phyloP scores from a whole-genome alignment of 1,140 invertebrate species.

The Oscheius sp. region DNA sequence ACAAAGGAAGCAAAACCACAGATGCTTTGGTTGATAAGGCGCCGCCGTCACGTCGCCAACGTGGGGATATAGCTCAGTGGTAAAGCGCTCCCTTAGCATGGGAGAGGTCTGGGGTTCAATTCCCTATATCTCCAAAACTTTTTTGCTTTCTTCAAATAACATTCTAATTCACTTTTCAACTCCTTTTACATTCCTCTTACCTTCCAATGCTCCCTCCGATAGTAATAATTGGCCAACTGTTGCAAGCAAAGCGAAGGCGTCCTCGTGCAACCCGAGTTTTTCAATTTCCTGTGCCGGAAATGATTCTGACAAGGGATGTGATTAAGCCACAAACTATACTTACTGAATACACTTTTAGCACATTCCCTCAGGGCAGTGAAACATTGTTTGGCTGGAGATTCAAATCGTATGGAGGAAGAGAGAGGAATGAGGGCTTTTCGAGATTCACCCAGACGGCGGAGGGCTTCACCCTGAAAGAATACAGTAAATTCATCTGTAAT shows the following conservation, averaged over 20 bases:
- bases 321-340: background rate
- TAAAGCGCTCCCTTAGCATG: constrained; percentile 35
- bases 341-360: background rate
- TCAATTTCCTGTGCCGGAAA: background rate
- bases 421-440: background rate
- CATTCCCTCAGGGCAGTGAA: background rate
- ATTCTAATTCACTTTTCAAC: too few species aligned
- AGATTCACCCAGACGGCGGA: background rate
- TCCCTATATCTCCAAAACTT: constrained; percentile 30
- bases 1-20: too few species aligned
- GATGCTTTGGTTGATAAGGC: too few species aligned
- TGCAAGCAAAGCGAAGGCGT: background rate
- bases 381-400: background rate
- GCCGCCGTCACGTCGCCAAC: too few species aligned
- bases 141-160: too few species aligned
- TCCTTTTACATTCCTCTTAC: too few species aligned
- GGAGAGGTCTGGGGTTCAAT: constrained; percentile 35
- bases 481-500: too few species aligned
- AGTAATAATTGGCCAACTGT: background rate
- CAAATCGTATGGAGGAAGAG: background rate
- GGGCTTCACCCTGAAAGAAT: background rate
- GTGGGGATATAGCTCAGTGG: constrained; percentile 34
- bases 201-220: background rate
- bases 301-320: background rate
- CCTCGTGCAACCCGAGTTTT: background rate